phyloP scores from a whole-genome alignment of 1,140 invertebrate genomes.

The Goniozus legneri region DNA sequence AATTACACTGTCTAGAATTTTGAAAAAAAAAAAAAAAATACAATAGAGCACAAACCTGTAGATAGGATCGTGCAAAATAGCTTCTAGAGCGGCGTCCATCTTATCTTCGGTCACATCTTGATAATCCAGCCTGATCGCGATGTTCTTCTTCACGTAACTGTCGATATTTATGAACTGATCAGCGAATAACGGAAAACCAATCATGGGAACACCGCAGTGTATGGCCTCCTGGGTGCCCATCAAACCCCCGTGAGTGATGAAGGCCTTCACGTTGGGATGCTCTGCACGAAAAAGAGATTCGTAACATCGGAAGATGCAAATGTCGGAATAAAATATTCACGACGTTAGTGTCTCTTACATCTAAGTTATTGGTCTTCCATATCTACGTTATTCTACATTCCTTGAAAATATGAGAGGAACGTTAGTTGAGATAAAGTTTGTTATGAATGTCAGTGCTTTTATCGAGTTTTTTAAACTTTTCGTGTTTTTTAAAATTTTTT shows the following conservation, averaged over 20 bases:
- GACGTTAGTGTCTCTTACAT: neutral
- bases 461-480: neutral
- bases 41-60: conserved; percentile 31
- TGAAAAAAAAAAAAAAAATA: neutral
- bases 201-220: conserved; percentile 68
- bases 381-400: no score
- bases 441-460: no score
- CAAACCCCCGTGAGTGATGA: conserved; percentile 72
- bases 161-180: conserved; percentile 65
- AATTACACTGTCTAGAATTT: neutral
- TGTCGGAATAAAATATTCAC: neutral
- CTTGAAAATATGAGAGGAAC: no score
- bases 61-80: conserved; percentile 32
- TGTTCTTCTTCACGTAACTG: conserved; percentile 27
- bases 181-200: conserved; percentile 69
- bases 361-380: no score
- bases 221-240: conserved; percentile 71
- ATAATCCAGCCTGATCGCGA: conserved; percentile 35
- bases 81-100: conserved; percentile 32
- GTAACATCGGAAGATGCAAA: neutral
- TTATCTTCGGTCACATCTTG: conserved; percentile 31
- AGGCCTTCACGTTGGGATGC: conserved; percentile 53
- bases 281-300: conserved; percentile 32
- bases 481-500: neutral
- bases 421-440: no score